Conservation (phyloP, 2,797 vertebrate species). For the Lindbergichthys nudifrons region DNA sequence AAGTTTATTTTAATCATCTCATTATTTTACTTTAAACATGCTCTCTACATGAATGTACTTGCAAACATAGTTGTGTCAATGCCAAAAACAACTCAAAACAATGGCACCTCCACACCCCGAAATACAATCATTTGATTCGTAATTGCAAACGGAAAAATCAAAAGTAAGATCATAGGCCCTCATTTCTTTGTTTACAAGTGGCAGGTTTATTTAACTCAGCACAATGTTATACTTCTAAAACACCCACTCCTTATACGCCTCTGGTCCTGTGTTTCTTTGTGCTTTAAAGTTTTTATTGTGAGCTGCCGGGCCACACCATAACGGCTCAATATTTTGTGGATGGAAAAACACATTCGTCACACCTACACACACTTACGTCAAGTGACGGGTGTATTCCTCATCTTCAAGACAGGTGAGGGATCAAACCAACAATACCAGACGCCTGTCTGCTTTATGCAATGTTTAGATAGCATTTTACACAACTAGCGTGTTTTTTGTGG, state of each 20-base stretch:
- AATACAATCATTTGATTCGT: background rate
- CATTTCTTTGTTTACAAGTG: background rate
- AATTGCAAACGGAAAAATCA: background rate
- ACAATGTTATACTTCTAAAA: conserved; percentile 7
- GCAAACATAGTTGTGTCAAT: background rate
- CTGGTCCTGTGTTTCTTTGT: conserved; percentile 43
- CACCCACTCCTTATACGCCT: conserved; percentile 1
- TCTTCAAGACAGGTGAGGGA: conserved; percentile 49
- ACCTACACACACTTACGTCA: conserved; percentile 41
- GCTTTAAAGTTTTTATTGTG: conserved; percentile 44
- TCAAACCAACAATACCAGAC: conserved; percentile 45
- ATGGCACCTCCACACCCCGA: background rate
- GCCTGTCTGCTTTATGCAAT: conserved; percentile 49
- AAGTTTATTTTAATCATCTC: background rate
- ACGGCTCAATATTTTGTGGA: conserved; percentile 27
- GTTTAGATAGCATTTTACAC: conserved; percentile 69
- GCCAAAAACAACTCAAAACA: conserved; percentile 5
- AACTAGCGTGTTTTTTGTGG: conserved; percentile 44
- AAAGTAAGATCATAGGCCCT: background rate
- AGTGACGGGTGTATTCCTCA: conserved; percentile 31
- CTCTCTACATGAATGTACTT: conserved; percentile 16
- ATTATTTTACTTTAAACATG: background rate
- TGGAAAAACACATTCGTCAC: conserved; percentile 70
- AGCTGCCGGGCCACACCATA: conserved; percentile 35
- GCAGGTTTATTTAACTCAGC: conserved; percentile 17